Base-by-base conservation (phyloP, 2,797 vertebrate species). In the Gymnothorax javanicus region DNA sequence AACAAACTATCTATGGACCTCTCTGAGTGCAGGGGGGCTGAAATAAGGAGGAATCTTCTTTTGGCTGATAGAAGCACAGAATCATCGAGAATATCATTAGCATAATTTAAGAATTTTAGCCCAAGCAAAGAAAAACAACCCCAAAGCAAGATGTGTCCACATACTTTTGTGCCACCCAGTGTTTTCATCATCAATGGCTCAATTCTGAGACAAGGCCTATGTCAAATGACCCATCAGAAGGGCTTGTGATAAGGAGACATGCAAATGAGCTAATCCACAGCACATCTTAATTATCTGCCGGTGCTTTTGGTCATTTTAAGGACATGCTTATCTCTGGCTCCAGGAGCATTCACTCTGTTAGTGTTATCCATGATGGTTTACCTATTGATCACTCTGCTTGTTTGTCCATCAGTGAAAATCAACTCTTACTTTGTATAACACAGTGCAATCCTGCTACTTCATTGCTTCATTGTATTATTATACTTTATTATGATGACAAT, bases 241-340 rank as follows among this genome's bases (percentile, higher is more conserved):
- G 77, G 77, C 56, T 23, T 93, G 91, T 93, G 94, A 95, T 94
- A 88, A 88, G 89, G 86, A 94, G 94, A 95, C 94, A 95, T 94
- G 93, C 93, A 93, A 92, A 94, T 88, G 67, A 20, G 89, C 91
- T 94, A 93, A 95, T 95, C 91, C 86, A 83, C 88, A 62, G 84
- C 89, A 91, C 91, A 92, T 90, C 90, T 91, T 91, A 91, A 86
- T 93, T 95, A 95, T 95, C 94, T 88, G 73, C 89, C 89, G 94
- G 91, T 93, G 92, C 94, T 93, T 94, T 87, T 94, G 93, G 95
- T 94, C 93, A 91, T 94, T 95, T 93, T 94, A 94, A 94, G 94
- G 94, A 95, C 93, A 23, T 43, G 82, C 93, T 94, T 95, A 96
- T 95, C 94, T 93, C 87, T 81, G 43, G 33, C 83, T 43, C 87